These are phyloP conservation scores for Napeogenes sylphis DNA, from an alignment of 2,888 invertebrate species.

Conservation along the genomic window DNA sequence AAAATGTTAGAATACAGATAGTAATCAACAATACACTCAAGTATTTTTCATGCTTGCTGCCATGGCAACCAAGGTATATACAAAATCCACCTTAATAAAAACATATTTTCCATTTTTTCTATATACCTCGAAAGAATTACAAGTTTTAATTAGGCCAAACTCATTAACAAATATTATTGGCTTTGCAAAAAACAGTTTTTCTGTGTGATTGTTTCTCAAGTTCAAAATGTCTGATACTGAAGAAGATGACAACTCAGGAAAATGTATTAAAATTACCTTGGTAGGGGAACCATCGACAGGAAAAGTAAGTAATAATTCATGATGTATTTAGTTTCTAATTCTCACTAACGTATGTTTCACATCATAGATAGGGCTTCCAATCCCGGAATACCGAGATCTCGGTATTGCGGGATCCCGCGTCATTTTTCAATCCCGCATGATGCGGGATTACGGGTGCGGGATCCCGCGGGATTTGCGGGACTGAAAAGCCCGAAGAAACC, in stretches of 20 bases:
- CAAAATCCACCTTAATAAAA: slow-evolving; percentile 4
- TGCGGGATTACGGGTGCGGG: too few species aligned
- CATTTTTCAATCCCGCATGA: too few species aligned
- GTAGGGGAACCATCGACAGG: slow-evolving; percentile 89
- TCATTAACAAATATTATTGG: not conserved
- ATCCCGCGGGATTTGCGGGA: too few species aligned
- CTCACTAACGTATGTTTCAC: not conserved
- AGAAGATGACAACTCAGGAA: slow-evolving; percentile 77
- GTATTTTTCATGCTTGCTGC: slow-evolving; percentile 1
- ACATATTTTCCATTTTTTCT: not conserved
- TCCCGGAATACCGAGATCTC: too few species aligned
- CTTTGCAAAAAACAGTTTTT: not conserved
- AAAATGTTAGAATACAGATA: not conserved
- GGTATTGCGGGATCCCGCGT: too few species aligned
- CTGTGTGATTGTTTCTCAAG: not conserved
- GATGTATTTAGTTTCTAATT: slow-evolving; percentile 10
- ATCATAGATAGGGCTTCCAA: too few species aligned
- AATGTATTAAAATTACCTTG: slow-evolving; percentile 85
- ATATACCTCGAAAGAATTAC: not conserved
- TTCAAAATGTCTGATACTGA: slow-evolving; percentile 81
- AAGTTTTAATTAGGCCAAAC: not conserved
- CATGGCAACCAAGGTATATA: slow-evolving; percentile 18
- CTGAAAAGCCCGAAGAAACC: too few species aligned
- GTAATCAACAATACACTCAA: not conserved
- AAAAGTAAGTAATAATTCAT: slow-evolving; percentile 79